Conservation (phyloP, 2,113 vertebrate genomes). For the Tor tambroides region DNA sequence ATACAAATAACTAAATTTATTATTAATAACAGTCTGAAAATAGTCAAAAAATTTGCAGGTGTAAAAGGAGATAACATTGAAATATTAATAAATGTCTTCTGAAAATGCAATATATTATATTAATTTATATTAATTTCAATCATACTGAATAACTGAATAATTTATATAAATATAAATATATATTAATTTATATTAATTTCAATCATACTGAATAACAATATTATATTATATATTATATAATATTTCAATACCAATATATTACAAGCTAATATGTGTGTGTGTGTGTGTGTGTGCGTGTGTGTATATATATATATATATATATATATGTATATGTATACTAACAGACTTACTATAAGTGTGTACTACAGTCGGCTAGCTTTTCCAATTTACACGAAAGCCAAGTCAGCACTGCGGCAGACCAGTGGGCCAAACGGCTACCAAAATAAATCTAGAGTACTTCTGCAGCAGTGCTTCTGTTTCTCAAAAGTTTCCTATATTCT, state of each 20-base stretch:
- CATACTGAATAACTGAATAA: no score
- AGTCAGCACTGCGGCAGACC: constrained; percentile 73
- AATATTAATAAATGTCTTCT: background rate
- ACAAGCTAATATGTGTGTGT: no score
- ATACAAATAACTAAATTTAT: background rate
- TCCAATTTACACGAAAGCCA: constrained; percentile 75
- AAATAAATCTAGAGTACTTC: constrained; percentile 70
- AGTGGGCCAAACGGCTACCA: constrained; percentile 60
- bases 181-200: background rate
- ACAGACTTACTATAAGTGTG: constrained; percentile 5
- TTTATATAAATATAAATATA: no score
- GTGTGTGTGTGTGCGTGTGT: no score
- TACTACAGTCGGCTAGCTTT: constrained; percentile 56
- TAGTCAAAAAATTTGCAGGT: background rate
- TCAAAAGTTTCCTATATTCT: constrained; percentile 58
- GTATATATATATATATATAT: no score
- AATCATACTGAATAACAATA: no score
- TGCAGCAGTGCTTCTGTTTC: constrained; percentile 37
- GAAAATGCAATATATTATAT: background rate
- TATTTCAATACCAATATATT: no score
- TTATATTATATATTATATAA: no score
- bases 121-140: background rate
- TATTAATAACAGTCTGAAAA: background rate
- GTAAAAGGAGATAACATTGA: background rate
- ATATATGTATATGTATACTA: no score